Conservation (phyloP, 2,797 vertebrate genomes). For the Thripadectes ignobilis region DNA sequence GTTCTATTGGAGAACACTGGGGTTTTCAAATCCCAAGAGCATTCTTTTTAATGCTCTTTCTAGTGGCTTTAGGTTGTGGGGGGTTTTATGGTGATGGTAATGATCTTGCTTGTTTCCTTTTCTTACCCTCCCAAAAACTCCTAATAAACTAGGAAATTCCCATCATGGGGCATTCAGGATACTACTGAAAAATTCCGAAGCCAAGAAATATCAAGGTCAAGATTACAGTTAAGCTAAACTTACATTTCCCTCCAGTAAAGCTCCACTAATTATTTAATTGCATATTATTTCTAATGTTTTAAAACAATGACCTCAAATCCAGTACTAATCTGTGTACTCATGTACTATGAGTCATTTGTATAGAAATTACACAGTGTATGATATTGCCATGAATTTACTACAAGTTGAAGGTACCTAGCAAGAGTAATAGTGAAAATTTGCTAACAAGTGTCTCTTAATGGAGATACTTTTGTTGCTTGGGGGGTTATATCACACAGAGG, state of each 20-base stretch:
- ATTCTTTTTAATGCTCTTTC: not conserved
- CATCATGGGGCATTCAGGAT: accelerated
- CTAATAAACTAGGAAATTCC: constrained; percentile 29
- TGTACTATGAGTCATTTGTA: constrained; percentile 4
- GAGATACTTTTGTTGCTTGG: not conserved
- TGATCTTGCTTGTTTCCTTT: not conserved
- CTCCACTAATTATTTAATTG: not conserved
- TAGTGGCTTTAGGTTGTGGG: not conserved
- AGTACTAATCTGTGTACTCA: constrained; percentile 3
- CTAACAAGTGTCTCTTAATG: not conserved
- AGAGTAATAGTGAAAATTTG: constrained; percentile 38
- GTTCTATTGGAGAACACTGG: not conserved
- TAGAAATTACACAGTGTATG: constrained; percentile 15
- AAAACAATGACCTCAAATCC: not conserved
- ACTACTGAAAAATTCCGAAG: not conserved
- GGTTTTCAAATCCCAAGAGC: constrained; percentile 13
- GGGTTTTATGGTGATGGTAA: not conserved
- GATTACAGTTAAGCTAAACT: not conserved
- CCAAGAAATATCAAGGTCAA: not conserved
- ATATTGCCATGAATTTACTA: not conserved
- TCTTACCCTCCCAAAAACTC: not conserved
- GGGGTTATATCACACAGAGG: not conserved
- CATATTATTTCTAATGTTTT: not conserved
- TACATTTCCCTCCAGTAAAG: not conserved
- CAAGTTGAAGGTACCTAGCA: not conserved